Evolutionary conservation across 2,113 vertebrate species (phyloP).

Genomic region (Mastomys coucha): DNA sequence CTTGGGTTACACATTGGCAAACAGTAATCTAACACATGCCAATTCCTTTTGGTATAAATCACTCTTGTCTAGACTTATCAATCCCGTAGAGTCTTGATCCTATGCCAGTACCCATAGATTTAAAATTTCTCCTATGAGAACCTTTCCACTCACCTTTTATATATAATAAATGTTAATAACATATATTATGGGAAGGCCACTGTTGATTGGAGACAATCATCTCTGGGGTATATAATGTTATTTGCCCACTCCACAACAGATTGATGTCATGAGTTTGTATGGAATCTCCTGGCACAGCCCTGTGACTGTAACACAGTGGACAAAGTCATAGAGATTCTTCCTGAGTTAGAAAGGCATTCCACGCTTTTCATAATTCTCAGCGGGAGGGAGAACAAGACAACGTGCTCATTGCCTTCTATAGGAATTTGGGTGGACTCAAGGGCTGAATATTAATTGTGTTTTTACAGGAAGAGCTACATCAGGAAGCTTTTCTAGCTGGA

Average conservation of each 20-base stretch:
- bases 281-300: background rate
- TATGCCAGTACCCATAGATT: background rate
- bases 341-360: slow-evolving; percentile 25
- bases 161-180: background rate
- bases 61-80: background rate
- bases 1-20: background rate
- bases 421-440: slow-evolving; percentile 69
- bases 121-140: slow-evolving; percentile 31
- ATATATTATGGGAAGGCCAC: background rate
- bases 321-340: slow-evolving; percentile 15
- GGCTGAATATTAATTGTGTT: slow-evolving; percentile 73
- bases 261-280: background rate
- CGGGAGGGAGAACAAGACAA: slow-evolving; percentile 71
- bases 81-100: background rate
- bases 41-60: slow-evolving; percentile 39
- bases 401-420: slow-evolving; percentile 54
- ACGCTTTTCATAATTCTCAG: slow-evolving; percentile 49
- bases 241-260: background rate
- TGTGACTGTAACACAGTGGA: background rate
- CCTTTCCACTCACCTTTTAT: background rate
- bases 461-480: slow-evolving; percentile 74
- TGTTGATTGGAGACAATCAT: background rate
- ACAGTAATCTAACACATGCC: background rate
- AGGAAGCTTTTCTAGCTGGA: slow-evolving; percentile 71
- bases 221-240: background rate